Percentiles rank a stretch among this genome's conserved stretches.
Evolutionary conservation across 2,113 vertebrate genomes (phyloP).

Genomic region (Nothobranchius furzeri): DNA sequence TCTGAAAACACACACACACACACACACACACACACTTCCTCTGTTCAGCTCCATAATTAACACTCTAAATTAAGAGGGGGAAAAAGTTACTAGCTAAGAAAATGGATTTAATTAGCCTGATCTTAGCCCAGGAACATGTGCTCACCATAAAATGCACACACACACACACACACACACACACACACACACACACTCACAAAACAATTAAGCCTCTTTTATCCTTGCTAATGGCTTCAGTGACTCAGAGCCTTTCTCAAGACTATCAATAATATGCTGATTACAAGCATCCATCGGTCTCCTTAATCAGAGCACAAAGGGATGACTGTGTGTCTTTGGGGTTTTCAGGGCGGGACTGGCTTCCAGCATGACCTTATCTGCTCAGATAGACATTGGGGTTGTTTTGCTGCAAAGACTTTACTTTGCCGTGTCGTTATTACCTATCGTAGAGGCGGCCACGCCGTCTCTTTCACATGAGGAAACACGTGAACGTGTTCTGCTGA

Average conservation of each 20-base stretch:
- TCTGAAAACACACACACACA: too few species aligned
- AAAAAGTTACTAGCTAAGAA: constrained; percentile 71
- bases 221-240: constrained; percentile 76
- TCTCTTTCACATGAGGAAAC: constrained; percentile 41
- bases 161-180: constrained; percentile 48
- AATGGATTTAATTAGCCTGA: constrained; percentile 80
- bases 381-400: constrained; percentile 52
- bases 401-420: constrained; percentile 31
- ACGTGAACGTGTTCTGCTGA: constrained; percentile 46
- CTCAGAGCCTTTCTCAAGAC: constrained; percentile 73
- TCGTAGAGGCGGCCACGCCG: constrained; percentile 28
- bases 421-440: constrained; percentile 40
- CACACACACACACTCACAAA: constrained; percentile 61
- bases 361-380: constrained; percentile 50
- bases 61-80: constrained; percentile 75
- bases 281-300: constrained; percentile 58
- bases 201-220: constrained; percentile 79
- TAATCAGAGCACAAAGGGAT: constrained; percentile 68
- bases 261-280: constrained; percentile 82
- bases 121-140: constrained; percentile 48
- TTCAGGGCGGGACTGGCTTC: constrained; percentile 28
- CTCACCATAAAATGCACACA: neutral
- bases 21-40: constrained; percentile 12
- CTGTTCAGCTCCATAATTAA: constrained; percentile 69
- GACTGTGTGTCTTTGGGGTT: constrained; percentile 59